phyloP scores from a whole-genome alignment of 2,113 vertebrate species.

The Helogale parvula region DNA sequence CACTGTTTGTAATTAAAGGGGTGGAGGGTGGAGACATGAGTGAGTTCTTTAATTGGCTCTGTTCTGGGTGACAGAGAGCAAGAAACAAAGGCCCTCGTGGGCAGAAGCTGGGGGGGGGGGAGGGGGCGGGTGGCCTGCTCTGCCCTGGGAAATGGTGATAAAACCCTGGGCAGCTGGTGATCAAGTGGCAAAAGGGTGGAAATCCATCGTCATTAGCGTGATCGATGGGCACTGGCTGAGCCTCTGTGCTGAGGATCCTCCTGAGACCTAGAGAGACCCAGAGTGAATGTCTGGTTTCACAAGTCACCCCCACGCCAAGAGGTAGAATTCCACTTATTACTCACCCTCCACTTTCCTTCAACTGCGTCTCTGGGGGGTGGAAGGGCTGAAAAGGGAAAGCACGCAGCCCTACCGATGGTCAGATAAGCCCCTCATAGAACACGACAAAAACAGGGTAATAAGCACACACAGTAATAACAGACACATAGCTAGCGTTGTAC shows the following conservation, averaged over 20 bases:
- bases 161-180: slow-evolving; percentile 52
- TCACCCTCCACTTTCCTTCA: neutral
- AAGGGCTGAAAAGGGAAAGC: neutral
- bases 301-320: neutral
- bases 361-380: neutral
- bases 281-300: neutral
- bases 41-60: slow-evolving; percentile 71
- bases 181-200: neutral
- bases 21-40: slow-evolving; percentile 59
- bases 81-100: neutral
- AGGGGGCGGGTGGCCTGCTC: neutral
- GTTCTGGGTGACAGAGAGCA: slow-evolving; percentile 4
- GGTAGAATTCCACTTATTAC: neutral
- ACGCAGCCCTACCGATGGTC: neutral
- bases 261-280: neutral
- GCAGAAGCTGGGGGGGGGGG: neutral
- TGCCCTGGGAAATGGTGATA: slow-evolving; percentile 51
- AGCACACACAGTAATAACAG: neutral
- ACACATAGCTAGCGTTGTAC: fast-evolving
- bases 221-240: neutral
- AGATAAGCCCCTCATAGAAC: neutral
- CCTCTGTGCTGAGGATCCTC: neutral
- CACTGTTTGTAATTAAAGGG: slow-evolving; percentile 70
- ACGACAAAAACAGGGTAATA: neutral
- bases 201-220: slow-evolving; percentile 47